phyloP scores from a whole-genome alignment of 2,113 vertebrate genomes.

The Pogonocichla stellata region DNA sequence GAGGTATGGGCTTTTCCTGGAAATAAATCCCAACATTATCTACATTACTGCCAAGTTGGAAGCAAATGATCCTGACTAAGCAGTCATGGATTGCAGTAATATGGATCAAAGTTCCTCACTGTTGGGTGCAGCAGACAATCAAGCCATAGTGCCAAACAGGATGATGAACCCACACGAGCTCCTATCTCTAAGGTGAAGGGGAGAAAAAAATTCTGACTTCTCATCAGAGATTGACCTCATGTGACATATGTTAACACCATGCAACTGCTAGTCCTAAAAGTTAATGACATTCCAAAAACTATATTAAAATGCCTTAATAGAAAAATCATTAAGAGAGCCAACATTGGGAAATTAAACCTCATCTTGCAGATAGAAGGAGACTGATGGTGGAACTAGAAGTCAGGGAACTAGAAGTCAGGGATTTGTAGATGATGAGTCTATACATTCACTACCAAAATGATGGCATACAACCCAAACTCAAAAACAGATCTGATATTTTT shows the following conservation, averaged over 20 bases:
- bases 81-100: neutral
- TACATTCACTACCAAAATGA: neutral
- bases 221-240: neutral
- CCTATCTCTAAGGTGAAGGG: neutral
- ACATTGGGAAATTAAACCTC: neutral
- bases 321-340: neutral
- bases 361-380: neutral
- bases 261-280: neutral
- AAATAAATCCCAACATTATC: neutral
- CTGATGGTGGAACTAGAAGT: neutral
- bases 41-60: neutral
- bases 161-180: neutral
- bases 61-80: neutral
- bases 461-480: neutral
- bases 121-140: neutral
- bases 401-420: neutral
- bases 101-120: neutral
- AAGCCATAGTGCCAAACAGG: neutral
- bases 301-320: neutral
- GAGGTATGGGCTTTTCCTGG: neutral
- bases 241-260: neutral
- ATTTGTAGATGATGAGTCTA: neutral
- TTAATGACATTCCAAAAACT: neutral
- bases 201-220: neutral
- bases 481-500: neutral